phyloP scores from a whole-genome alignment of 2,113 vertebrate species.

The Gorsachius goisagi region DNA sequence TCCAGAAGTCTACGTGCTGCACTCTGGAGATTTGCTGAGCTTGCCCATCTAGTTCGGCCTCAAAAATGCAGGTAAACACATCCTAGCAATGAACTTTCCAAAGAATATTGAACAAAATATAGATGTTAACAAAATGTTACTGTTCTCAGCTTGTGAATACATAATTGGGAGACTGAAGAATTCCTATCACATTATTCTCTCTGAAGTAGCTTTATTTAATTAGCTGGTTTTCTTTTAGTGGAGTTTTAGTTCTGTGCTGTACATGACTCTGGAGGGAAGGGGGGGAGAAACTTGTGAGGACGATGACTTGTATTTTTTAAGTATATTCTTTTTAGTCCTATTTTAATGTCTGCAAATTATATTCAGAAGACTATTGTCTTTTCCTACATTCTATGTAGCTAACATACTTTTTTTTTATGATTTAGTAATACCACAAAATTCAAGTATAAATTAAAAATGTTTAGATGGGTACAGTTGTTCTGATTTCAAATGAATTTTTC shows the following conservation, averaged over 20 bases:
- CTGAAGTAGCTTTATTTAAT: neutral
- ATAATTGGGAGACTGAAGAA: neutral
- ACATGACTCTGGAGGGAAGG: neutral
- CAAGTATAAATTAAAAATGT: neutral
- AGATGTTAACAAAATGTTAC: neutral
- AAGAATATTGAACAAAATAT: neutral
- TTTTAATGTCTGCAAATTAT: neutral
- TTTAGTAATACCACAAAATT: neutral
- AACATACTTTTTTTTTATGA: neutral
- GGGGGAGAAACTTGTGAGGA: neutral
- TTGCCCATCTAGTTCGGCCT: conserved; percentile 93
- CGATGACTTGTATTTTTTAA: neutral
- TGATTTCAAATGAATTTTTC: neutral
- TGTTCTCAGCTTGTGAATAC: neutral
- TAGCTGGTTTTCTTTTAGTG: neutral
- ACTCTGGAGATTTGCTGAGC: conserved; percentile 96
- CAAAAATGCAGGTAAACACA: conserved; percentile 93
- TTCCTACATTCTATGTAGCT: neutral
- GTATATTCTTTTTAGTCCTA: neutral
- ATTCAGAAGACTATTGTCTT: neutral
- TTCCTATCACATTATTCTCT: neutral
- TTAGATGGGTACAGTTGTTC: neutral
- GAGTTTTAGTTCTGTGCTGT: neutral
- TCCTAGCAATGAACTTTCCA: neutral
- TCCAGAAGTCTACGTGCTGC: conserved; percentile 93